Percentiles rank a stretch among this genome's conserved stretches.
Conservation (phyloP, 2,888 invertebrate species). For the Synanthedon myopaeformis region DNA sequence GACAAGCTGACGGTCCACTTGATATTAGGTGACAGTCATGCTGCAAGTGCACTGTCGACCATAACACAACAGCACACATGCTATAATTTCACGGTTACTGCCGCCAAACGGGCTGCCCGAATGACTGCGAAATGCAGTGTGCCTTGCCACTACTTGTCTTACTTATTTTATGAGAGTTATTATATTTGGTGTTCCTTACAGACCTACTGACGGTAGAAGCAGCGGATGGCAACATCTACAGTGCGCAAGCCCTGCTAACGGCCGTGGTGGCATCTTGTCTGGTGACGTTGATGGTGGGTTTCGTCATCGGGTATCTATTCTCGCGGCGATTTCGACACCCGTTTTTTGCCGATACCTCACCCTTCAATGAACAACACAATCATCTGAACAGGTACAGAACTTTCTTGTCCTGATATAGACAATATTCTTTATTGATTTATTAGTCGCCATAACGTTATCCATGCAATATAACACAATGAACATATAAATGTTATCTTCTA, state of each 20-base stretch:
- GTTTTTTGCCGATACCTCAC: conserved; percentile 78
- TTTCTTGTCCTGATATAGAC: neutral
- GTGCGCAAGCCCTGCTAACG: conserved; percentile 83
- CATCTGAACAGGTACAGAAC: conserved; percentile 75
- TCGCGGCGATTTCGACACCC: conserved; percentile 81
- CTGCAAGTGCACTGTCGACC: no score
- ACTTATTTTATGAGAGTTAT: no score
- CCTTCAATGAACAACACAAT: conserved; percentile 82
- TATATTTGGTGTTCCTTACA: conserved; percentile 13
- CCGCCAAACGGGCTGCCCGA: no score
- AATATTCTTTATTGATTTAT: no score
- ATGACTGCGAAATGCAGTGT: no score
- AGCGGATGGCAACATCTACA: conserved; percentile 78
- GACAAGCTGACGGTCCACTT: no score
- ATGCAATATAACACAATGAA: neutral
- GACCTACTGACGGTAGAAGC: conserved; percentile 64
- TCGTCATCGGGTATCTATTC: conserved; percentile 86
- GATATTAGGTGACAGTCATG: no score
- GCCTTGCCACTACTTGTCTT: neutral
- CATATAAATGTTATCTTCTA: no score
- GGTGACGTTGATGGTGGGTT: conserved; percentile 84
- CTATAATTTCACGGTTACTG: no score
- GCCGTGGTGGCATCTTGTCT: conserved; percentile 85
- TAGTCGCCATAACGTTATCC: neutral
- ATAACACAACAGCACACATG: no score